phyloP scores from a whole-genome alignment of 2,888 invertebrate species.

The Melieria picta region DNA sequence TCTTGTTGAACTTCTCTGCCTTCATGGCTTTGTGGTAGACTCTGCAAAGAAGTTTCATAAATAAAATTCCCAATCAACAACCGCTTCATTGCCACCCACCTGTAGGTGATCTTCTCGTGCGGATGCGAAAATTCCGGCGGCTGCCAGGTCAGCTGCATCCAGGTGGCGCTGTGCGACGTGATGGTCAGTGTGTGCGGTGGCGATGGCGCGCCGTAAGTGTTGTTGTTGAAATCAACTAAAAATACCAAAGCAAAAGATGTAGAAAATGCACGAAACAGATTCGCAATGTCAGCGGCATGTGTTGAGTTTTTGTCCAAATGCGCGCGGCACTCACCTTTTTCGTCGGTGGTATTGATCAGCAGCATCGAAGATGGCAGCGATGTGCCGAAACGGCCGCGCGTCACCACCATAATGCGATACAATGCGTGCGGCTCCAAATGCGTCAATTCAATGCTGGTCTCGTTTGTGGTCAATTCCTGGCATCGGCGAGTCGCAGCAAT shows the following conservation, averaged over 20 bases:
- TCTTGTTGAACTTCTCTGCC: constrained; percentile 71
- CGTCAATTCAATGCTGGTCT: constrained; percentile 71
- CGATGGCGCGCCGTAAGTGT: constrained; percentile 74
- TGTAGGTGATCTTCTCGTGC: constrained; percentile 79
- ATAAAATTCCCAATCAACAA: constrained; percentile 2
- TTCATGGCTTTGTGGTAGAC: constrained; percentile 77
- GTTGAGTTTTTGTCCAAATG: background rate
- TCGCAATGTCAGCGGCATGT: constrained; percentile 6
- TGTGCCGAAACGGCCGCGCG: constrained; percentile 80
- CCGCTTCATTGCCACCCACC: constrained; percentile 67
- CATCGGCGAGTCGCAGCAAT: no score
- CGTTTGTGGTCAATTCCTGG: constrained; percentile 77
- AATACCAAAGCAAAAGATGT: constrained; percentile 19
- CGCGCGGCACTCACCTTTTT: constrained; percentile 18
- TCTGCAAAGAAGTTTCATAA: constrained; percentile 63
- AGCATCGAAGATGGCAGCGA: constrained; percentile 85
- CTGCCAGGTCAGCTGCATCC: constrained; percentile 85
- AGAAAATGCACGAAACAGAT: background rate
- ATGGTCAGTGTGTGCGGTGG: constrained; percentile 84
- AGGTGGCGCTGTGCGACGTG: constrained; percentile 82
- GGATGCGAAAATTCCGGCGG: constrained; percentile 86
- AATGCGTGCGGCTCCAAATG: constrained; percentile 75
- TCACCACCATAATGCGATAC: constrained; percentile 84
- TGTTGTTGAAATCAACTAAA: constrained; percentile 40
- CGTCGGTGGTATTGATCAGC: constrained; percentile 75